Conservation (phyloP, 2,113 vertebrate genomes). For the Poecilia latipinna region DNA sequence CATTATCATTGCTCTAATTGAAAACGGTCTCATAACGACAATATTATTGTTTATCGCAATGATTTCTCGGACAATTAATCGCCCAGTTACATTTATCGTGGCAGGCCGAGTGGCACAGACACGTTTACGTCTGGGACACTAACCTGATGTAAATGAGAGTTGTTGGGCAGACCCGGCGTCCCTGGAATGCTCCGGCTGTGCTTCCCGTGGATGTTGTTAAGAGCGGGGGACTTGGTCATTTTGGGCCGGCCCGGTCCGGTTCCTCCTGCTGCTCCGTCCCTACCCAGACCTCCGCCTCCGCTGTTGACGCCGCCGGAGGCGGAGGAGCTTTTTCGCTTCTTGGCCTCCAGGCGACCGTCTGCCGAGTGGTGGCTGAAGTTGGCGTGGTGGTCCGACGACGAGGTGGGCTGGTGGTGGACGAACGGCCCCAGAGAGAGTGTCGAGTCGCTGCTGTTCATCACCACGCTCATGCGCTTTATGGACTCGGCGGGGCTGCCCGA, state of each 20-base stretch:
- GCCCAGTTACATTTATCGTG: no score
- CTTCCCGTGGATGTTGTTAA: conserved; percentile 95
- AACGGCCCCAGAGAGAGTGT: conserved; percentile 96
- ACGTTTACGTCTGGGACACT: conserved; percentile 1
- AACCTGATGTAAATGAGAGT: conserved; percentile 96
- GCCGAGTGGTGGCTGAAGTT: conserved; percentile 86
- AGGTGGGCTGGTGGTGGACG: conserved; percentile 85
- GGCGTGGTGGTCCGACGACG: conserved; percentile 81
- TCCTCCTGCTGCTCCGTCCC: conserved; percentile 58
- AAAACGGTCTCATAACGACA: no score
- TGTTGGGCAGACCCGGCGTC: conserved; percentile 90
- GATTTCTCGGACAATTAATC: no score
- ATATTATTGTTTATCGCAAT: no score
- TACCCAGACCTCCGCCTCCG: conserved; percentile 70
- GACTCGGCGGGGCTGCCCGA: conserved; percentile 91
- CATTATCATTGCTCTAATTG: no score
- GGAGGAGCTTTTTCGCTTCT: conserved; percentile 93
- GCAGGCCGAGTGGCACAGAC: no score
- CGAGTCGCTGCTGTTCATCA: conserved; percentile 97
- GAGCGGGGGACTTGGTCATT: conserved; percentile 89
- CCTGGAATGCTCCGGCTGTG: conserved; percentile 90
- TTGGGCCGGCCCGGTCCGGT: conserved; percentile 85
- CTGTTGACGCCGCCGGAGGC: conserved; percentile 82
- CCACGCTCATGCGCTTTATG: conserved; percentile 98
- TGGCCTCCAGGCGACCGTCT: conserved; percentile 90